Evolutionary conservation across 2,888 invertebrate species (phyloP).

Genomic region (Autographa gamma): DNA sequence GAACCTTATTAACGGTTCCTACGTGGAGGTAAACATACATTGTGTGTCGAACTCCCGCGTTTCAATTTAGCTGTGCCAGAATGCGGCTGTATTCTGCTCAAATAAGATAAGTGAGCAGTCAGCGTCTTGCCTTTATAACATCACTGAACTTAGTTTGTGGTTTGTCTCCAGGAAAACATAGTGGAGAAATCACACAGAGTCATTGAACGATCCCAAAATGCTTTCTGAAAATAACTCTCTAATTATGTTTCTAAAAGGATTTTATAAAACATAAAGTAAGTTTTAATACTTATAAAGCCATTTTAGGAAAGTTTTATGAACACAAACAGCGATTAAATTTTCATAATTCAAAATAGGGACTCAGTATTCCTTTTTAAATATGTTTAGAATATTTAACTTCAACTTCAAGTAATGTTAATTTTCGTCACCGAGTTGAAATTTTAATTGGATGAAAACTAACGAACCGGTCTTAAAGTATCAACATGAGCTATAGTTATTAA

Average conservation of each 20-base stretch:
- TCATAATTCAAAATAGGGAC: neutral
- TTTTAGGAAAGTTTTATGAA: conserved; percentile 2
- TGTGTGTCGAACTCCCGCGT: conserved; percentile 7
- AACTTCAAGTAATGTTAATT: neutral
- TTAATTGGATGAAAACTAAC: neutral
- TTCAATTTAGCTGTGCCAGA: conserved; percentile 32
- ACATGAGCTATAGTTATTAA: neutral
- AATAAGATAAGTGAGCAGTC: conserved; percentile 63
- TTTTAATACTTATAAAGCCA: neutral
- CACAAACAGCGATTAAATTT: neutral
- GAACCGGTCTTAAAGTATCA: neutral
- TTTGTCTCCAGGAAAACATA: neutral
- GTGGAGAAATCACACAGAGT: neutral
- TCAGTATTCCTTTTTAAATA: neutral
- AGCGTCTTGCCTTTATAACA: conserved; percentile 31
- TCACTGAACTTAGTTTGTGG: conserved; percentile 3
- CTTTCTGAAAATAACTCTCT: neutral
- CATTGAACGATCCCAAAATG: neutral
- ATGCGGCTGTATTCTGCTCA: conserved; percentile 55
- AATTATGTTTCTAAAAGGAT: neutral
- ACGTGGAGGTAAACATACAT: conserved; percentile 17
- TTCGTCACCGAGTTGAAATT: neutral
- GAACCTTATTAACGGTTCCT: conserved; percentile 17
- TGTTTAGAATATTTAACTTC: neutral
- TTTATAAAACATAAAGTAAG: neutral